Conservation (phyloP, 2,888 invertebrate genomes). For the Perdita meconis region DNA sequence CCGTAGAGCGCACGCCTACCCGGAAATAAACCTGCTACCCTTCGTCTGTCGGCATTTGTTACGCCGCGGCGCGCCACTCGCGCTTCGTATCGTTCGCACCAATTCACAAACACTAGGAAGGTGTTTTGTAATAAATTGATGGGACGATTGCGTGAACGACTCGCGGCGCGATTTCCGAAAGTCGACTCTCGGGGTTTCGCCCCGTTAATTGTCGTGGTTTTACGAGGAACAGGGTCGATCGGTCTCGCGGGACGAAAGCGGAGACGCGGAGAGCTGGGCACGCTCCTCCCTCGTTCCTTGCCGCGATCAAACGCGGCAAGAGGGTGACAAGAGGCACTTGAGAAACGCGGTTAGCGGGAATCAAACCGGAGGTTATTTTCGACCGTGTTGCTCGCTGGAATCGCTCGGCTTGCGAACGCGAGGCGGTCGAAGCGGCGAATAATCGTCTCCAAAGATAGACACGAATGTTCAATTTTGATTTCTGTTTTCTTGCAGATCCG, state of each 20-base stretch:
- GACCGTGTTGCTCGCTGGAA: neutral
- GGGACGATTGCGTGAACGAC: too few relatives aligned
- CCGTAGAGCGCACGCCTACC: slow-evolving; percentile 50
- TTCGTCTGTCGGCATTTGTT: slow-evolving; percentile 20
- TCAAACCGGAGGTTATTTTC: neutral
- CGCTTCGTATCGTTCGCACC: too few relatives aligned
- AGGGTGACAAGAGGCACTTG: neutral
- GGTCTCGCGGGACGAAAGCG: too few relatives aligned
- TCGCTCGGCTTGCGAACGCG: too few relatives aligned
- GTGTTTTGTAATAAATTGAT: too few relatives aligned
- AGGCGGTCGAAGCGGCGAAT: neutral
- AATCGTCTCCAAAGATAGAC: slow-evolving; percentile 12
- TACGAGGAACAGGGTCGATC: neutral
- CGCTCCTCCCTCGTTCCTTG: neutral
- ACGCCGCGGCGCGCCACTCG: too few relatives aligned
- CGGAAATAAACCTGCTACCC: slow-evolving; percentile 67
- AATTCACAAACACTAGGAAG: too few relatives aligned
- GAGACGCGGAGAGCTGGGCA: neutral
- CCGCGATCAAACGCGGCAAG: neutral
- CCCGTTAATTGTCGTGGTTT: too few relatives aligned
- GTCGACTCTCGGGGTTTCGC: too few relatives aligned
- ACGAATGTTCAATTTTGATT: slow-evolving; percentile 25
- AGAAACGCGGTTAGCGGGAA: neutral
- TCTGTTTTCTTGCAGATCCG: slow-evolving; percentile 69
- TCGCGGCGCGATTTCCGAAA: too few relatives aligned